Percentiles rank a stretch among this genome's conserved stretches.
Evolutionary conservation across 2,888 invertebrate species (phyloP).

Genomic region (Pterostichus madidus): DNA sequence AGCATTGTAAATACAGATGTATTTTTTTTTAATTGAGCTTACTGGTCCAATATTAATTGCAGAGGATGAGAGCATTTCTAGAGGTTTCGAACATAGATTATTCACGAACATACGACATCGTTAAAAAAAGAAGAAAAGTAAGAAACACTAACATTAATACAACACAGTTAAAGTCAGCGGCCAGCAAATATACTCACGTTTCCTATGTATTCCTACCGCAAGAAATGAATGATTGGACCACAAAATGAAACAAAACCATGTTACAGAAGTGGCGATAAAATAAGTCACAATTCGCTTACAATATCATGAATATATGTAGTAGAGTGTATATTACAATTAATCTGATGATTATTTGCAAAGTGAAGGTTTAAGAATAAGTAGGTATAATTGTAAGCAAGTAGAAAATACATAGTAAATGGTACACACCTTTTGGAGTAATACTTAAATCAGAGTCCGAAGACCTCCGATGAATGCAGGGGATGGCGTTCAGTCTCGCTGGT

Average conservation of each 20-base stretch:
- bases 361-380: slow-evolving; percentile 18
- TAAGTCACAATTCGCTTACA: slow-evolving; percentile 54
- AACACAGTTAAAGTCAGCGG: slow-evolving; percentile 67
- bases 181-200: slow-evolving; percentile 79
- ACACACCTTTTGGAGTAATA: slow-evolving; percentile 94
- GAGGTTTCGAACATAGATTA: slow-evolving; percentile 61
- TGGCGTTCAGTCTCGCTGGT: slow-evolving; percentile 78
- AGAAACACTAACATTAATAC: slow-evolving; percentile 67
- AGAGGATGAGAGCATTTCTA: slow-evolving; percentile 66
- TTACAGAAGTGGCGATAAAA: slow-evolving; percentile 63
- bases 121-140: slow-evolving; percentile 63
- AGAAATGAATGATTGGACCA: slow-evolving; percentile 72
- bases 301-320: slow-evolving; percentile 31
- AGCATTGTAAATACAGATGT: slow-evolving; percentile 59
- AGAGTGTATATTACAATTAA: slow-evolving; percentile 8
- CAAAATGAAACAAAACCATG: slow-evolving; percentile 66
- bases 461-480: slow-evolving; percentile 83
- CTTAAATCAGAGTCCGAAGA: slow-evolving; percentile 97
- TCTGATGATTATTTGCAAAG: slow-evolving; percentile 10
- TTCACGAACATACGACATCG: slow-evolving; percentile 62
- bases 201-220: slow-evolving; percentile 79
- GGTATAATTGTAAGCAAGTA: slow-evolving; percentile 50
- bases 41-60: slow-evolving; percentile 66
- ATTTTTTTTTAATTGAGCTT: slow-evolving; percentile 68
- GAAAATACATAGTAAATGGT: slow-evolving; percentile 18